Base-by-base conservation (phyloP, 2,797 vertebrate species). In the Alfaro cultratus region DNA sequence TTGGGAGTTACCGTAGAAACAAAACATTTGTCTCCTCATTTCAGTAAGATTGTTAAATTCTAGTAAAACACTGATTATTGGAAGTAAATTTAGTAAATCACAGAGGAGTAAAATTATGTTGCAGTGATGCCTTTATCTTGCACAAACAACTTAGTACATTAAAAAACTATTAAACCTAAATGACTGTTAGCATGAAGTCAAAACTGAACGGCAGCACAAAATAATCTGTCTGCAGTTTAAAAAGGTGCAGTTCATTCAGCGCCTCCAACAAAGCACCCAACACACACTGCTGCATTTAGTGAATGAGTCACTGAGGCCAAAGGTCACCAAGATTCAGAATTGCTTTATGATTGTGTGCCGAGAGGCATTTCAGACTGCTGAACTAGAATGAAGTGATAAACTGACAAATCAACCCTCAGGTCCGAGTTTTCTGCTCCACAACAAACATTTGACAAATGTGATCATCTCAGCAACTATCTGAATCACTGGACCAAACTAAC, bases 331-430 rank as follows among this genome's bases (percentile, higher is more conserved):
- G 84, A 57, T 78, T 86, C 83, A 75, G 55, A 87, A 91, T 83
- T 87, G 91, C 87, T 93, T 93, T 82, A 86, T 76, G 91, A 93
- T 88, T 91, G 88, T 87, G 82, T 74, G 80, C 88, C 84, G 76
- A 86, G 76, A 87, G 81, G 77, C 75, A n/a, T 87, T 91, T 82
- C 75, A 87, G 57, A 80, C 75, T 62, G 67, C 76, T 31, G 75
- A 85, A 29, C 68, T 49, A 46, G 80, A 87, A 71, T 51, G 15
- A 88, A 87, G 74, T 3, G 12, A 71, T n/a, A 80, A 55, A 70
- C 49, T 86, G 73, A 88, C 79, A 46, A 83, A 53, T 57, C 7
- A 67, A 39, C 18, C 49, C 13, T 0, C 0, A 39, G 47, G 62
- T 86, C 12, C 12, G 26, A 13, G n/a, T 75, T 84, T 23, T 45